Evolutionary conservation across 2,797 vertebrate species (phyloP), one percentile per base, ranked within the genome.

Genomic region (Bryconaethiops microstoma): DNA sequence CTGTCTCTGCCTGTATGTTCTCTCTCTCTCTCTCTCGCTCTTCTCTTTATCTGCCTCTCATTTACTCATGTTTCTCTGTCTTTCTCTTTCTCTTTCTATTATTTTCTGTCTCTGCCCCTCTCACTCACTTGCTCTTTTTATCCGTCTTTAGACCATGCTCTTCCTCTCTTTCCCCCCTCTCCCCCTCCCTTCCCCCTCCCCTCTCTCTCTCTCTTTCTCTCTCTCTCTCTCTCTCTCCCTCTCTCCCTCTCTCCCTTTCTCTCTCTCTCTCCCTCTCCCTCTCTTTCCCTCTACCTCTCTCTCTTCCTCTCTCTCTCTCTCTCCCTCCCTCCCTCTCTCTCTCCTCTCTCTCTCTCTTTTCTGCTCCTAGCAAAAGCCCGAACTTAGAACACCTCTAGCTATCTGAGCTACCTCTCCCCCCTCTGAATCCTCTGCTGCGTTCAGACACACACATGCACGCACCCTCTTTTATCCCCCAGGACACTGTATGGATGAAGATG

Each of bases 401-500:
- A 70, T 74, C 76, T 87, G 88, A 89, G 88, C 89, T 90, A 62
- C 86, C 82, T 84, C 84, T 82, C 55, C 77, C 77, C 73, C 54
- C 35, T 50, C 9, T 55, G 50, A 71, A 68, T 63, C 29, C 67
- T 42, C 62, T 69, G 19, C 74, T 76, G 25, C 63, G 68, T 70
- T 74, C 59, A 23, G 14, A 65, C 59, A 81, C 62, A 69, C 70
- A 16, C 59, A 59, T 19, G 9, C 39, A 60, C 54, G 52, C 72
- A 69, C 40, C 59, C 63, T 69, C 16, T 23, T 39, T 39, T 19
- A 29, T 13, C 14, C 64, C 73, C 62, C 17, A 57, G 21, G 35
- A 42, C 55, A 76, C 17, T 71, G 63, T 76, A 54, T 10, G 40
- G 62, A 54, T 21, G 21, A 16, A 72, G 67, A 52, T 75, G 79